Evolutionary conservation across 2,797 vertebrate genomes (phyloP), one percentile per base, ranked within the genome.

Genomic region (Pteropus rufus): DNA sequence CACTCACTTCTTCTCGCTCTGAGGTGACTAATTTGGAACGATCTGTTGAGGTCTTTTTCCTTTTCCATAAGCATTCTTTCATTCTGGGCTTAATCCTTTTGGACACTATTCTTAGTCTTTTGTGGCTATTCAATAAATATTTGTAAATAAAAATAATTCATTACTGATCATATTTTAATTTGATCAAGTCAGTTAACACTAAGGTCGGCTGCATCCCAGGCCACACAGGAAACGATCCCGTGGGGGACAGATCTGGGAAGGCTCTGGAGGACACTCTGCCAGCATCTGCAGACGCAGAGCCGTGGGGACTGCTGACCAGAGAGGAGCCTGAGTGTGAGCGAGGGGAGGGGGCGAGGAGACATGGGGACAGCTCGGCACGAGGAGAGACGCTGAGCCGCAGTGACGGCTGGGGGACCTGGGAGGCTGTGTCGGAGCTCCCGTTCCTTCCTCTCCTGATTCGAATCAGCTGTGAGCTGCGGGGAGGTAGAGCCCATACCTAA

Each of bases 141-240:
- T 95, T 90, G 16, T 84, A 92, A 93, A 67, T 92, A 81, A 88
- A 89, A 80, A 58, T 62, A 49, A 80, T 79, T 77, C 72, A 15
- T 85, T 67, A 46, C 10, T 24, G 52, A 69, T 62, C 44, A 77
- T 31, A 81, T 1, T 56, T 29, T 54, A 62, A 58, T 72, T 36
- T 52, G 26, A 90, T 41, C n/a, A 34, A 62, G 19, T 75, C 52
- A 92, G 18, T 7, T 52, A 77, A 79, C 72, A 87, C 41, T 56
- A 69, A 91, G 15, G 15, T 85, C 73, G 52, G 44, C 8, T 72
- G 5, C 14, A 44, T 54, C 26, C 46, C 24, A 69, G 54, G 62
- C 39, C 72, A 65, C n/a, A 73, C 1, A 14, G 39, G n/a, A 77
- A 92, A 80, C 77, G 80, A 39, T 4, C 49, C 49, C 15, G 5